A percentile compares a stretch with the other conserved stretches of the same genome.
These are phyloP conservation scores for Argyrosomus regius DNA, from an alignment of 2,797 vertebrate genomes.

Conservation along the genomic window DNA sequence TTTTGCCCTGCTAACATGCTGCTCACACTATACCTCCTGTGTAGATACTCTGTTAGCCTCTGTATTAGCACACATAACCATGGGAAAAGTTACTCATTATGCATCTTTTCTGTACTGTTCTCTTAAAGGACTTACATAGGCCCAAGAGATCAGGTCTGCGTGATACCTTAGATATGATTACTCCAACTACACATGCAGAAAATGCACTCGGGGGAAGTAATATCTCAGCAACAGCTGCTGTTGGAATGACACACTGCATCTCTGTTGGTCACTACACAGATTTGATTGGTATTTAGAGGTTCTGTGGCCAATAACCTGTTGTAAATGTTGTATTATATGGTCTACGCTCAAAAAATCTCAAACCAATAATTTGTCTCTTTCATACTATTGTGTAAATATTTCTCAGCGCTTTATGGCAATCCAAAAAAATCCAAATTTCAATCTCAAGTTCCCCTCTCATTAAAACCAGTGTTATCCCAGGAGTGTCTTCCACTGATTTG, in stretches of 20 bases:
- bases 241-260: slow-evolving; percentile 38
- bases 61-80: neutral
- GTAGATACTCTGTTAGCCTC: neutral
- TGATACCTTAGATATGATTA: slow-evolving; percentile 39
- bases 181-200: slow-evolving; percentile 21
- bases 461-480: slow-evolving; percentile 36
- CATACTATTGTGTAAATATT: neutral
- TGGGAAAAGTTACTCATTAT: neutral
- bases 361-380: slow-evolving; percentile 3
- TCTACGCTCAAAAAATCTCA: neutral
- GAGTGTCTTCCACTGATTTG: slow-evolving; percentile 52
- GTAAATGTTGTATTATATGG: slow-evolving; percentile 1
- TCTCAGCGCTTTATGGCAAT: neutral
- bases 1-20: neutral
- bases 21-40: neutral
- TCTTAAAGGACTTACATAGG: slow-evolving; percentile 13
- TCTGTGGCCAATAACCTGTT: slow-evolving; percentile 19
- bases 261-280: slow-evolving; percentile 23
- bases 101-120: slow-evolving; percentile 7
- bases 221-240: slow-evolving; percentile 55
- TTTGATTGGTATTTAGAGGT: slow-evolving; percentile 24
- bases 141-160: slow-evolving; percentile 32
- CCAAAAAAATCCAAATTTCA: slow-evolving; percentile 26
- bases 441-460: slow-evolving; percentile 31
- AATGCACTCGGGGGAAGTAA: slow-evolving; percentile 37